Evolutionary conservation across 1,140 invertebrate genomes (phyloP), one percentile per base, ranked within the genome.

Genomic region (Nautilus pompilius): DNA sequence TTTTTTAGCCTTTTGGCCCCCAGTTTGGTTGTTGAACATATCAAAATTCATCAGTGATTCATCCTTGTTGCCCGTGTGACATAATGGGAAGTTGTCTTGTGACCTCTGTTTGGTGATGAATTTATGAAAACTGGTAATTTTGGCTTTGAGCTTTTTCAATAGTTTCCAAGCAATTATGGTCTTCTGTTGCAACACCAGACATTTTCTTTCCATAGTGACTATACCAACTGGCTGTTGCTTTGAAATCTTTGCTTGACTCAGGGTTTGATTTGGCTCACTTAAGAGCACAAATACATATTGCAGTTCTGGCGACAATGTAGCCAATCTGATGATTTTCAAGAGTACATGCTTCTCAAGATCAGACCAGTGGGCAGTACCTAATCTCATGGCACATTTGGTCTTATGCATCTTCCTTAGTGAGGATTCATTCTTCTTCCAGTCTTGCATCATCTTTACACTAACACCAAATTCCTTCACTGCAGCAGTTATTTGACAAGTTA

Each of bases 1-100:
- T 66, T 51, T 65, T 69, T n/a, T n/a, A n/a, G n/a, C n/a, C n/a
- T n/a, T 57, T 57, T 30, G 15, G 22, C 32, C 28, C 15, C 15
- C 2, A 17, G 17, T 57, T 57, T 28, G 20, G 30, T 41, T 57
- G 17, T 17, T 57, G 17, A 2, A 15, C 55, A 57, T 57, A 57
- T 57, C 55, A 32, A 57, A 57, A 34, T 57, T 57, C 29, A 57
- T 30, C 22, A 29, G 55, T 17, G 55, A 30, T 57, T 57, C 55
- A 32, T 57, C 22, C 55, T 30, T 57, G 29, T 30, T 57, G 13
- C 55, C 55, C 13, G 32, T 30, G 13, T 28, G 28, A 17, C 6
- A n/a, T 57, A 57, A 34, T 15, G 17, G 26, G 55, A 22, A 32
- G 13, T n/a, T 57, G 17, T 32, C 0, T 57, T 57, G 1, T 30